phyloP scores from a whole-genome alignment of 2,888 invertebrate species.

The Drosophila paramelanica region DNA sequence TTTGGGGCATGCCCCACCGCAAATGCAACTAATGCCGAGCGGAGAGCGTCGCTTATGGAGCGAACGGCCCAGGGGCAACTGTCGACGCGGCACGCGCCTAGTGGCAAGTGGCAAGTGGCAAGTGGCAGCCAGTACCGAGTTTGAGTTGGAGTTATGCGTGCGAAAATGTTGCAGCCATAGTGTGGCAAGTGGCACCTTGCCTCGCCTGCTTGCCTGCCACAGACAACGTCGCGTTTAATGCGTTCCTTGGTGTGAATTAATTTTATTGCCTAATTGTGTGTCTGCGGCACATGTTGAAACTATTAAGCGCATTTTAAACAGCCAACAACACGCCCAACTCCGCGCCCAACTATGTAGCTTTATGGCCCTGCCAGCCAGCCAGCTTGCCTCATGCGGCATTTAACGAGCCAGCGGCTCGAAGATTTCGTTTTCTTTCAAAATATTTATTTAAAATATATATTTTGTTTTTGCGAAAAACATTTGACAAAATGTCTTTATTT shows the following conservation, averaged over 20 bases:
- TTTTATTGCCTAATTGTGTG: slow-evolving; percentile 82
- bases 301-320: slow-evolving; percentile 82
- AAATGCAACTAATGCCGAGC: slow-evolving; percentile 36
- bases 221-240: slow-evolving; percentile 48
- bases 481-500: slow-evolving; percentile 74
- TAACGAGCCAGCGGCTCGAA: slow-evolving; percentile 9
- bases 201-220: slow-evolving; percentile 28
- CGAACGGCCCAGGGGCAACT: slow-evolving; percentile 15
- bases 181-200: slow-evolving; percentile 52
- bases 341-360: slow-evolving; percentile 67
- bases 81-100: slow-evolving; percentile 63
- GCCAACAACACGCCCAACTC: slow-evolving; percentile 17
- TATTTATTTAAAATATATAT: slow-evolving; percentile 35
- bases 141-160: slow-evolving; percentile 76
- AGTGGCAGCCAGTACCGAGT: slow-evolving; percentile 17
- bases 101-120: slow-evolving; percentile 25
- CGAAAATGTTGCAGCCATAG: slow-evolving; percentile 73
- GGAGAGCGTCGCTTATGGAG: slow-evolving; percentile 49
- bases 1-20: slow-evolving; percentile 35
- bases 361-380: slow-evolving; percentile 45
- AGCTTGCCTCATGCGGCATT: slow-evolving; percentile 2
- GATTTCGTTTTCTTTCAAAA: slow-evolving; percentile 16
- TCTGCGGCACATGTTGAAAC: slow-evolving; percentile 83
- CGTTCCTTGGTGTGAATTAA: slow-evolving; percentile 82
- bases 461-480: slow-evolving; percentile 22